These are phyloP conservation scores for Lagodon rhomboides DNA, from an alignment of 2,797 vertebrate genomes.

Conservation along the genomic window DNA sequence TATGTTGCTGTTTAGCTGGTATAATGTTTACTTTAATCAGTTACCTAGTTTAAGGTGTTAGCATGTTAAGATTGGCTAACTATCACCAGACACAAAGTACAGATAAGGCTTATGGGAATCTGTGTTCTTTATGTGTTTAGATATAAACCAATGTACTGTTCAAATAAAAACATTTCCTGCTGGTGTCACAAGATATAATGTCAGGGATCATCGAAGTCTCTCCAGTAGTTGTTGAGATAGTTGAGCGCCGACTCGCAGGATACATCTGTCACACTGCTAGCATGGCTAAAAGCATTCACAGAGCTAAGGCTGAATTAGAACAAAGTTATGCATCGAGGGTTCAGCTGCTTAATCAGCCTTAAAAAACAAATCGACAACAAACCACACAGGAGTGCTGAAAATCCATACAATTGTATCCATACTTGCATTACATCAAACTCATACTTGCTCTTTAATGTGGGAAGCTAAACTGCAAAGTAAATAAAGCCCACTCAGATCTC, in stretches of 20 bases:
- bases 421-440: neutral
- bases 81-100: neutral
- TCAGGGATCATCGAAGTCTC: neutral
- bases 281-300: neutral
- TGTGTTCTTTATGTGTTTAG: neutral
- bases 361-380: constrained; percentile 16
- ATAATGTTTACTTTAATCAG: neutral
- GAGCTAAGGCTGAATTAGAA: neutral
- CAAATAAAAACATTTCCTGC: neutral
- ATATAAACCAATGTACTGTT: neutral
- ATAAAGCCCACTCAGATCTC: constrained; percentile 15
- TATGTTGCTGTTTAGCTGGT: neutral
- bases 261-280: neutral
- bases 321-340: neutral
- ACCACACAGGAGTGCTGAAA: neutral
- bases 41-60: neutral
- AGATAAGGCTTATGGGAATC: neutral
- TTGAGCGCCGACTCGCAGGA: neutral
- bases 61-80: neutral
- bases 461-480: constrained; percentile 22
- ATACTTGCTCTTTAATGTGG: constrained; percentile 32
- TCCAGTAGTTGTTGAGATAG: neutral
- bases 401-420: constrained; percentile 11
- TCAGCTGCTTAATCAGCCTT: constrained; percentile 6
- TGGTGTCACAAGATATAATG: neutral